Evolutionary conservation across 2,113 vertebrate species (phyloP).

Genomic region (Micronycteris hirsuta): DNA sequence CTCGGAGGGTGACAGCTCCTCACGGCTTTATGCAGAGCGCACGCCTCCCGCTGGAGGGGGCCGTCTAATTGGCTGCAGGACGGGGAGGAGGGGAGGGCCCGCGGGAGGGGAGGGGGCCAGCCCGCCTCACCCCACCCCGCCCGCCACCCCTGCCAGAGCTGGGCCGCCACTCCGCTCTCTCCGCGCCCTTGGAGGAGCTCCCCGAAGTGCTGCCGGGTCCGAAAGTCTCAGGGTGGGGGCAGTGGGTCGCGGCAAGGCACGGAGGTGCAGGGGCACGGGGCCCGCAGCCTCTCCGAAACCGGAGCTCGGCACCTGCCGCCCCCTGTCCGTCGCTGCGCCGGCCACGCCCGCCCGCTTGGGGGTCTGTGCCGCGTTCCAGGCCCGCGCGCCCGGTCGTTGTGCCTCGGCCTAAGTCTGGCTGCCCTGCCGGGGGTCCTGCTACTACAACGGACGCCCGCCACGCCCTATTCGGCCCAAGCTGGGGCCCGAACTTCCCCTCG

Average conservation of each 20-base stretch:
- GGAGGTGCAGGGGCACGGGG: too few species aligned
- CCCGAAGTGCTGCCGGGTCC: not conserved
- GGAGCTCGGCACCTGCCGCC: slow-evolving; percentile 52
- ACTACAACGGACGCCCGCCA: not conserved
- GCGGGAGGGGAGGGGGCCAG: slow-evolving; percentile 40
- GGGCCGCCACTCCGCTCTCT: not conserved
- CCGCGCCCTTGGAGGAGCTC: not conserved
- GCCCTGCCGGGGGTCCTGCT: not conserved
- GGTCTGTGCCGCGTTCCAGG: not conserved
- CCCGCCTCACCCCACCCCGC: not conserved
- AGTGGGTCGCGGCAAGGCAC: not conserved
- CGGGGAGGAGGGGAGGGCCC: not conserved
- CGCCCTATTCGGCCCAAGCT: not conserved
- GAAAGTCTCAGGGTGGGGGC: not conserved
- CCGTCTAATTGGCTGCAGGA: slow-evolving; percentile 67
- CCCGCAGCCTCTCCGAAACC: not conserved
- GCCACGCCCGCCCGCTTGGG: not conserved
- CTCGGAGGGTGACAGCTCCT: slow-evolving; percentile 72
- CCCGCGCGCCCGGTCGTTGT: not conserved
- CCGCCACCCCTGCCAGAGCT: not conserved
- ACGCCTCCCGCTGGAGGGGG: slow-evolving; percentile 56
- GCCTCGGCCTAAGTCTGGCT: not conserved
- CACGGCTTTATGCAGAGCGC: slow-evolving; percentile 74
- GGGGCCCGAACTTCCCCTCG: not conserved
- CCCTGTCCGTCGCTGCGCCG: not conserved